These are phyloP conservation scores for Chirona hameri DNA, from an alignment of 2,888 invertebrate genomes.

Conservation along the genomic window DNA sequence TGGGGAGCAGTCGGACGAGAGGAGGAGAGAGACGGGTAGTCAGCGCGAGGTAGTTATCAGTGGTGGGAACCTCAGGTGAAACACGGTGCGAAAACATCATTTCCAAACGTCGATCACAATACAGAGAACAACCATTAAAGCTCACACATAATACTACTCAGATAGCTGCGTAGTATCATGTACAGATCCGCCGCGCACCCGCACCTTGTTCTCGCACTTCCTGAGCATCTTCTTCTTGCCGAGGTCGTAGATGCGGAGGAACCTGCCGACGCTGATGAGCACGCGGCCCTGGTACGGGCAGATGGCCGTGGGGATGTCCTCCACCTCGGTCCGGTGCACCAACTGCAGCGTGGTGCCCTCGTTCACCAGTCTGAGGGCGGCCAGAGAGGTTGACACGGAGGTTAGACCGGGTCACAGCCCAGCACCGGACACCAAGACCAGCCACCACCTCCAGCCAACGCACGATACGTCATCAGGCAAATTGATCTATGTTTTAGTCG, in stretches of 20 bases:
- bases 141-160: neutral
- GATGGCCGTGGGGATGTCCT: slow-evolving; percentile 85
- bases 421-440: too few relatives aligned
- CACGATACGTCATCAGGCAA: too few relatives aligned
- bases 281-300: slow-evolving; percentile 88
- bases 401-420: too few relatives aligned
- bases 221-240: slow-evolving; percentile 93
- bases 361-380: slow-evolving; percentile 43
- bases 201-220: slow-evolving; percentile 92
- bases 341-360: slow-evolving; percentile 76
- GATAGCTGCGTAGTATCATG: neutral
- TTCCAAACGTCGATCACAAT: neutral
- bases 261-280: slow-evolving; percentile 80
- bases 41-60: slow-evolving; percentile 9
- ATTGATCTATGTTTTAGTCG: too few relatives aligned
- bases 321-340: slow-evolving; percentile 88
- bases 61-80: slow-evolving; percentile 3
- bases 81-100: slow-evolving; percentile 6
- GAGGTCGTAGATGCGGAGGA: slow-evolving; percentile 89
- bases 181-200: neutral
- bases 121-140: neutral
- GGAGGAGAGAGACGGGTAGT: neutral
- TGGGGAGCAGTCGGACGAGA: neutral
- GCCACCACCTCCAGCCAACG: too few relatives aligned
- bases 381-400: neutral